phyloP scores from a whole-genome alignment of 2,113 vertebrate species.

The Limnothrissa miodon region DNA sequence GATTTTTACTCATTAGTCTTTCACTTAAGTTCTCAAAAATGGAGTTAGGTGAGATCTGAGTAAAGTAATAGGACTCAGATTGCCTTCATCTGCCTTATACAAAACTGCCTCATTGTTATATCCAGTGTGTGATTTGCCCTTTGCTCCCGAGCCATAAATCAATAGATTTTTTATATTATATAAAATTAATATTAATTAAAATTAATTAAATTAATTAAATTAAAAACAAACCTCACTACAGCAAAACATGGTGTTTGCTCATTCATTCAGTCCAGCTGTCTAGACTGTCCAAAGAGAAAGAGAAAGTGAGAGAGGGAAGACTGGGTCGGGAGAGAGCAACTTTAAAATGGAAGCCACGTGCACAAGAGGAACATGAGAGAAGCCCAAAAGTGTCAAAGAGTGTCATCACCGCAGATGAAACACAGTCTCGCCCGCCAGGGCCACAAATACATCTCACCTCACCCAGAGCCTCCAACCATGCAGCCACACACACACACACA shows the following conservation, averaged over 20 bases:
- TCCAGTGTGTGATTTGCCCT: not conserved
- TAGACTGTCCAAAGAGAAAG: not conserved
- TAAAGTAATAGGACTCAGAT: no score
- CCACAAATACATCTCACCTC: slow-evolving; percentile 12
- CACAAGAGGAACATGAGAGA: not conserved
- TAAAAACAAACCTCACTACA: not conserved
- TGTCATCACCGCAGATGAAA: not conserved
- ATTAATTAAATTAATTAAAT: no score
- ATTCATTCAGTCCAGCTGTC: not conserved
- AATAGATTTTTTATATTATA: not conserved
- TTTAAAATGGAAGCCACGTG: slow-evolving; percentile 2
- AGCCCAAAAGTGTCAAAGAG: not conserved
- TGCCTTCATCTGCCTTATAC: not conserved
- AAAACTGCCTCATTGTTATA: not conserved
- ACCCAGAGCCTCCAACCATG: not conserved
- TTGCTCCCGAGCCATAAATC: not conserved
- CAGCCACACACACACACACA: not conserved
- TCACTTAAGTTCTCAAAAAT: no score
- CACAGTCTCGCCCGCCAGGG: not conserved
- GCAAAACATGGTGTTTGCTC: not conserved
- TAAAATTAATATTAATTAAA: no score
- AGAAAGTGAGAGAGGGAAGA: not conserved
- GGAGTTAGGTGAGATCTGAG: no score
- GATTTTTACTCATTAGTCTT: no score
- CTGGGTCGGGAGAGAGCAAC: not conserved